Base-by-base conservation (phyloP, 2,113 vertebrate species). In the Salminus brasiliensis region DNA sequence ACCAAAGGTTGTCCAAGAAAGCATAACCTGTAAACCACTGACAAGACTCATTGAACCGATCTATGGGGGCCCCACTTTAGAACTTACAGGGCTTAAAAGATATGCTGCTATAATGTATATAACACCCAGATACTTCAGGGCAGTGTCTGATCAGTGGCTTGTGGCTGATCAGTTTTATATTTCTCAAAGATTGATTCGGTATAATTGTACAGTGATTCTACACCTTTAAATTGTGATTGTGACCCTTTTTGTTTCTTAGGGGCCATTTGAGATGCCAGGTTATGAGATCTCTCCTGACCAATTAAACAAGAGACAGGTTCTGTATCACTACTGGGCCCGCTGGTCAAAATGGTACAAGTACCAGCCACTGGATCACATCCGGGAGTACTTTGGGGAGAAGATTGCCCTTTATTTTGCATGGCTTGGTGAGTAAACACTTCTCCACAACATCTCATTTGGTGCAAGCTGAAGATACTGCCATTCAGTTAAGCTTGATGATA, bases 341-440 rank as follows among this genome's bases (percentile, higher is more conserved):
- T 95, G 93, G 93, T 85, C 86, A 25, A 93, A 92, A 74, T 95
- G 93, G 94, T 93, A 84, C 89, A 94, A 93, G 67, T 93, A 95
- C 85, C 93, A 93, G 85, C 94, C 89, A 23, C 85, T 94, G 70
- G 93, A 92, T 83, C 89, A 90, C 39, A 86, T 91, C 57, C 79
- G 86, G 53, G 89, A 91, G 76, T 92, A 92, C 71, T 92, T 91
- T 78, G 91, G 91, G 70, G 91, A 92, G 76, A 92, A 91, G 81
- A 90, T 90, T 34, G 90, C 91, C 23, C 88, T 92, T 81, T 91
- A 88, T 75, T 91, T 92, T 47, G 91, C 91, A 53, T 92, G 91
- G 89, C 76, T 92, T 23, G 89, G 90, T 90, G 79, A 86, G 78
- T 39, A 55, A 15, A 23, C 43, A 36, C 49, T 52, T 43, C 2